A percentile compares a stretch with the other conserved stretches of the same genome.
These are phyloP conservation scores for Thunnus maccoyii DNA, from an alignment of 2,113 vertebrate genomes.

Conservation along the genomic window DNA sequence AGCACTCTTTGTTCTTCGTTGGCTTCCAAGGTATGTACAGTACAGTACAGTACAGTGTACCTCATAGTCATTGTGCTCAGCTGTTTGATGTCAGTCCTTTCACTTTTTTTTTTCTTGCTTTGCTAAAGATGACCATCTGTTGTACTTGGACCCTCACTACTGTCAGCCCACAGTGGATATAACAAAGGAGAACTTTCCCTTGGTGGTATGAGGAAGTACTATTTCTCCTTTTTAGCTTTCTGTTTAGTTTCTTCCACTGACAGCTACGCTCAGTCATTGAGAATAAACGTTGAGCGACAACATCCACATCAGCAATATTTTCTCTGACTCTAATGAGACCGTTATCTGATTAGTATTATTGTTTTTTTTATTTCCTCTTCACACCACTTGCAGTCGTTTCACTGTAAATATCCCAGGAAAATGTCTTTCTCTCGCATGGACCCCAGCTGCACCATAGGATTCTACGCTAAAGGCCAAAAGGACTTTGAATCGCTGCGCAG, in stretches of 20 bases:
- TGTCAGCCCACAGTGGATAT: slow-evolving; percentile 90
- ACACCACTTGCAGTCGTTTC: slow-evolving; percentile 86
- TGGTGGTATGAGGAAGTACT: slow-evolving; percentile 83
- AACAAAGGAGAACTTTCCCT: slow-evolving; percentile 84
- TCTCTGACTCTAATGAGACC: not conserved
- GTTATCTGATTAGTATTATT: not conserved
- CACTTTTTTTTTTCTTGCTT: not conserved
- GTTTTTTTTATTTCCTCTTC: not conserved
- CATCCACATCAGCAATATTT: not conserved
- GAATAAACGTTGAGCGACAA: not conserved
- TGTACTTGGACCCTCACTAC: slow-evolving; percentile 95
- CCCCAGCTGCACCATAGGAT: slow-evolving; percentile 93
- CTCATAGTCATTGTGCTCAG: not conserved
- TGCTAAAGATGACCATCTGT: slow-evolving; percentile 87
- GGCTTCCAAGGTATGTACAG: slow-evolving; percentile 90
- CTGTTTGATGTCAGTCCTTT: not conserved
- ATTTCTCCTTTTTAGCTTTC: slow-evolving; percentile 15
- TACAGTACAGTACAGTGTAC: no score
- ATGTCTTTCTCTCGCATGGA: slow-evolving; percentile 92
- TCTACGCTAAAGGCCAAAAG: slow-evolving; percentile 86
- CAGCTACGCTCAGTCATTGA: not conserved
- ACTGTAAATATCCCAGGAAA: slow-evolving; percentile 90
- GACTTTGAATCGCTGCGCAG: slow-evolving; percentile 87
- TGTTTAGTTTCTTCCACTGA: not conserved
- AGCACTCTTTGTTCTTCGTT: slow-evolving; percentile 91